Conservation (phyloP, 1,140 invertebrate species). For the Drosophila tsacasi region DNA sequence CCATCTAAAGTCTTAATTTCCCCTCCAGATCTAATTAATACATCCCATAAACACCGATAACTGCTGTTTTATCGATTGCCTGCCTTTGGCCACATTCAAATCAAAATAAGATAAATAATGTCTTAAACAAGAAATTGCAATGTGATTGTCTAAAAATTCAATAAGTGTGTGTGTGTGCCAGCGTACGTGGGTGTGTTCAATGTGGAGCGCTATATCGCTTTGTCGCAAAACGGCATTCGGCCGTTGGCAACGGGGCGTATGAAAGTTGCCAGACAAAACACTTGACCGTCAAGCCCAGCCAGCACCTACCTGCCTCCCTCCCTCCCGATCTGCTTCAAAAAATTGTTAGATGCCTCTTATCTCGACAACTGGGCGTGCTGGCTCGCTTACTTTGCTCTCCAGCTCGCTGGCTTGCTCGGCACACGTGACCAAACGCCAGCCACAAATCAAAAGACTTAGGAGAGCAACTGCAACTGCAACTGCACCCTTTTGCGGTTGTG, state of each 20-base stretch:
- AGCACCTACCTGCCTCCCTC: not conserved
- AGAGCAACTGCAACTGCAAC: slow-evolving; percentile 44
- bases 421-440: slow-evolving; percentile 68
- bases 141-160: slow-evolving; percentile 30
- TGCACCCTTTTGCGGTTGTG: slow-evolving; percentile 65
- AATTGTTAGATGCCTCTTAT: slow-evolving; percentile 46
- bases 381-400: slow-evolving; percentile 16
- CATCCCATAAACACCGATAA: slow-evolving; percentile 9
- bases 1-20: not conserved
- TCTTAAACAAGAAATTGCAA: slow-evolving; percentile 24
- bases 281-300: slow-evolving; percentile 64
- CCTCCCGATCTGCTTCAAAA: slow-evolving; percentile 17
- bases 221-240: slow-evolving; percentile 40
- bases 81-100: slow-evolving; percentile 19
- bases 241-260: slow-evolving; percentile 46
- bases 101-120: slow-evolving; percentile 43
- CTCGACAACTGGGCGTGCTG: slow-evolving; percentile 58
- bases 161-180: slow-evolving; percentile 5
- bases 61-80: slow-evolving; percentile 16
- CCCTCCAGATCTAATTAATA: slow-evolving; percentile 13
- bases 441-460: slow-evolving; percentile 58
- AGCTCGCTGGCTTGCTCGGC: slow-evolving; percentile 17
- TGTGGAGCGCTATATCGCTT: slow-evolving; percentile 25
- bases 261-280: slow-evolving; percentile 50
- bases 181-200: slow-evolving; percentile 25